phyloP scores from a whole-genome alignment of 1,140 invertebrate genomes.

The Habropoda laboriosa region DNA sequence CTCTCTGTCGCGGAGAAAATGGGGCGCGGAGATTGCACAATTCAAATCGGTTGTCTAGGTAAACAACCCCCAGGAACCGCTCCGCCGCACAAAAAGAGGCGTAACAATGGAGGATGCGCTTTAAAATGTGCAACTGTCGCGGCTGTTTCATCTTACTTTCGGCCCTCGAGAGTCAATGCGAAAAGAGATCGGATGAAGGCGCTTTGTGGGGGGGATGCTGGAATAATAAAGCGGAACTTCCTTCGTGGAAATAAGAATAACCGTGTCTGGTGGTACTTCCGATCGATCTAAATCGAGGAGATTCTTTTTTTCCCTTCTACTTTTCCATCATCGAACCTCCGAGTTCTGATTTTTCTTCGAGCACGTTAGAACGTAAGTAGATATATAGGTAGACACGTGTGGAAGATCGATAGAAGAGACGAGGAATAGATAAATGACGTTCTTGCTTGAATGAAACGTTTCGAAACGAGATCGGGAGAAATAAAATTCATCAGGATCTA shows the following conservation, averaged over 20 bases:
- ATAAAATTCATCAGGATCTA: slow-evolving; percentile 34
- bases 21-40: slow-evolving; percentile 23
- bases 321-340: background rate
- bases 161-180: slow-evolving; percentile 12
- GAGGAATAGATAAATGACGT: slow-evolving; percentile 2
- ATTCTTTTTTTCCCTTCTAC: background rate
- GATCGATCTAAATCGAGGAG: too few species aligned
- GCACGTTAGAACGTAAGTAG: background rate
- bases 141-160: slow-evolving; percentile 17
- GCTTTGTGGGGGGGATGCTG: background rate
- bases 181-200: background rate
- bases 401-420: too few species aligned
- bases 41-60: slow-evolving; percentile 23
- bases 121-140: slow-evolving; percentile 32
- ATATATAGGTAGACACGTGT: too few species aligned
- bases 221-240: slow-evolving; percentile 11
- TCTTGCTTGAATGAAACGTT: slow-evolving; percentile 3
- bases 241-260: too few species aligned
- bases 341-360: too few species aligned
- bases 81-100: background rate
- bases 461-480: slow-evolving; percentile 2
- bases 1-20: slow-evolving; percentile 21
- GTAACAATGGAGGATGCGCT: slow-evolving; percentile 14
- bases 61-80: slow-evolving; percentile 12
- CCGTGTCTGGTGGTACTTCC: too few species aligned